These are phyloP conservation scores for Zonotrichia leucophrys DNA, from an alignment of 2,113 vertebrate genomes.

Conservation along the genomic window DNA sequence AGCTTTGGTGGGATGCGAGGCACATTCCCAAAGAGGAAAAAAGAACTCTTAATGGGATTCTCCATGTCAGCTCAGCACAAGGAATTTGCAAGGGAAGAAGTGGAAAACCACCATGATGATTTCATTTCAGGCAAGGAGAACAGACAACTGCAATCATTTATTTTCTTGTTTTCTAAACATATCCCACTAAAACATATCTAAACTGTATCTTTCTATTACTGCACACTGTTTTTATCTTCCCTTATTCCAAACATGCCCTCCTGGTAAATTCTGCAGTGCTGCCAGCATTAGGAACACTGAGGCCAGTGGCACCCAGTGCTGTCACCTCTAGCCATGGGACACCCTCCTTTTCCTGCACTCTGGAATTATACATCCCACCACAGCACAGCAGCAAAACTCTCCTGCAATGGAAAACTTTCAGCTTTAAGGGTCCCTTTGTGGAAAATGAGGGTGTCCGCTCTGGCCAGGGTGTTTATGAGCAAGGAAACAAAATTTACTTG, in stretches of 20 bases:
- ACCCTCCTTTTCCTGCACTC: background rate
- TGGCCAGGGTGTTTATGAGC: background rate
- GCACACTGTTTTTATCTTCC: background rate
- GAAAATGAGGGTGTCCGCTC: background rate
- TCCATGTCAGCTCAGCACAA: background rate
- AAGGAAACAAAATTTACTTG: background rate
- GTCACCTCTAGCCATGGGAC: accelerated
- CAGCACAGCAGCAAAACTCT: background rate
- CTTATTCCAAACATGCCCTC: background rate
- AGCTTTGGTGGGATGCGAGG: background rate
- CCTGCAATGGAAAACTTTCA: background rate
- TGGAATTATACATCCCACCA: background rate
- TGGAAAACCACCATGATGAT: background rate
- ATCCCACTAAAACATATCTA: background rate
- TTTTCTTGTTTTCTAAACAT: background rate
- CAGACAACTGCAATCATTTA: background rate
- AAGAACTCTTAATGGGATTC: background rate
- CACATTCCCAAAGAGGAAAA: background rate
- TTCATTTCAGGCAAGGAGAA: background rate
- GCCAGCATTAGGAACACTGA: background rate
- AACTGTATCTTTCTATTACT: background rate
- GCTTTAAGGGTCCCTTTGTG: background rate
- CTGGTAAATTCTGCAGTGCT: background rate
- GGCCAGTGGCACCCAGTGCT: background rate
- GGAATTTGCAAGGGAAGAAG: background rate